Evolutionary conservation across 2,888 invertebrate species (phyloP).

Genomic region (Macroteleia sp.): DNA sequence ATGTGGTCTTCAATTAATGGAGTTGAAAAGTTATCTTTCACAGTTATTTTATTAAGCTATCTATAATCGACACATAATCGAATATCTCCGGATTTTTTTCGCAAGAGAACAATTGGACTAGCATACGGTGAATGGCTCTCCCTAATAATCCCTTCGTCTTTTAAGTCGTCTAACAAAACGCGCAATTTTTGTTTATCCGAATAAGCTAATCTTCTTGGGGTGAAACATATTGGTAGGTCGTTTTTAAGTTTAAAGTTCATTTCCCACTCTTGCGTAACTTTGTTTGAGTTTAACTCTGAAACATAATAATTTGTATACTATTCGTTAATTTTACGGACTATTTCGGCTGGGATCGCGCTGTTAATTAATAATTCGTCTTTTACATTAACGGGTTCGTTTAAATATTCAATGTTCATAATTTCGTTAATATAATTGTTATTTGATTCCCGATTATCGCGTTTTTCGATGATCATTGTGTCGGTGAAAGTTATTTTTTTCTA

Average conservation of each 20-base stretch:
- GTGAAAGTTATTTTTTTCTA: not conserved
- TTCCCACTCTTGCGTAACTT: not conserved
- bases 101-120: constrained; percentile 67
- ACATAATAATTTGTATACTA: not conserved
- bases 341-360: not conserved
- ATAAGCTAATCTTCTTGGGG: constrained; percentile 43
- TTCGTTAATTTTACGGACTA: not conserved
- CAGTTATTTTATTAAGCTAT: constrained; percentile 69
- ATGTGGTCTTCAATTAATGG: constrained; percentile 71
- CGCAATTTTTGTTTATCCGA: constrained; percentile 40
- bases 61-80: constrained; percentile 72
- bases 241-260: constrained; percentile 14
- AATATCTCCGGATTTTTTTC: constrained; percentile 67
- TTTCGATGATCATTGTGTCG: not conserved
- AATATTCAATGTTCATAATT: constrained; percentile 19
- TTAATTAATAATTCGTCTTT: constrained; percentile 1
- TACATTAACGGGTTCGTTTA: not conserved
- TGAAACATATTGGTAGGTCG: constrained; percentile 42
- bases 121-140: constrained; percentile 67
- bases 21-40: constrained; percentile 67
- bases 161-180: constrained; percentile 32
- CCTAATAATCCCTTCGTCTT: constrained; percentile 38
- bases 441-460: not conserved
- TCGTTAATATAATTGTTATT: not conserved
- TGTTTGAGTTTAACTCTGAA: not conserved